Evolutionary conservation across 2,888 invertebrate genomes (phyloP).

Genomic region (Andrena praecox): DNA sequence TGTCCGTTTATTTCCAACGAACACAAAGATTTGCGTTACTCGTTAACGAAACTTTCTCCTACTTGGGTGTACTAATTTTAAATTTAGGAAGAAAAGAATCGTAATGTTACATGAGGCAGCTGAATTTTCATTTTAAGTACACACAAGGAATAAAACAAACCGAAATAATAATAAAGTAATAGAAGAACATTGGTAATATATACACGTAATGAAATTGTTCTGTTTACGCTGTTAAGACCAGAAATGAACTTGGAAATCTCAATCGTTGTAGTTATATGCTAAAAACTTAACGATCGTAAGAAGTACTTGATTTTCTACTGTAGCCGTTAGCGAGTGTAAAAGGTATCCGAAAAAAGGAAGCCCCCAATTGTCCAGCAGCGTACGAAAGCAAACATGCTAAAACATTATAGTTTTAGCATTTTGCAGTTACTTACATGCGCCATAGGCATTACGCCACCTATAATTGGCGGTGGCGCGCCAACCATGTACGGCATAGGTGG

Average conservation of each 20-base stretch:
- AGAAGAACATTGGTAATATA: neutral
- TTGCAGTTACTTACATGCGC: constrained; percentile 88
- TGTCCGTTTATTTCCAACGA: neutral
- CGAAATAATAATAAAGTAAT: neutral
- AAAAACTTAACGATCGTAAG: neutral
- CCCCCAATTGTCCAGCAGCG: constrained; percentile 28
- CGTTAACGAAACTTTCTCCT: neutral
- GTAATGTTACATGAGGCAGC: neutral
- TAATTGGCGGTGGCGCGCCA: constrained; percentile 88
- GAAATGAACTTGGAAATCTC: no score
- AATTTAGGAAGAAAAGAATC: neutral
- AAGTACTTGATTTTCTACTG: constrained; percentile 10
- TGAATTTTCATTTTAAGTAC: neutral
- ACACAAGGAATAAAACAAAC: neutral
- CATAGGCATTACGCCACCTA: constrained; percentile 90
- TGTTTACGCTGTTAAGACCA: no score
- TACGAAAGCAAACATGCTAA: constrained; percentile 50
- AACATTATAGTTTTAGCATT: constrained; percentile 20
- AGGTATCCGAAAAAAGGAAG: constrained; percentile 4
- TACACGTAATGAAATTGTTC: neutral
- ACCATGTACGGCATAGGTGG: constrained; percentile 89
- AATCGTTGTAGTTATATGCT: neutral
- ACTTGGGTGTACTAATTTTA: neutral
- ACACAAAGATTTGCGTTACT: neutral
- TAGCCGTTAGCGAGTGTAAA: constrained; percentile 22